Percentiles rank a stretch among this genome's conserved stretches.
These are phyloP conservation scores for Spea multiplicata DNA, from an alignment of 2,113 vertebrate species.

Conservation along the genomic window DNA sequence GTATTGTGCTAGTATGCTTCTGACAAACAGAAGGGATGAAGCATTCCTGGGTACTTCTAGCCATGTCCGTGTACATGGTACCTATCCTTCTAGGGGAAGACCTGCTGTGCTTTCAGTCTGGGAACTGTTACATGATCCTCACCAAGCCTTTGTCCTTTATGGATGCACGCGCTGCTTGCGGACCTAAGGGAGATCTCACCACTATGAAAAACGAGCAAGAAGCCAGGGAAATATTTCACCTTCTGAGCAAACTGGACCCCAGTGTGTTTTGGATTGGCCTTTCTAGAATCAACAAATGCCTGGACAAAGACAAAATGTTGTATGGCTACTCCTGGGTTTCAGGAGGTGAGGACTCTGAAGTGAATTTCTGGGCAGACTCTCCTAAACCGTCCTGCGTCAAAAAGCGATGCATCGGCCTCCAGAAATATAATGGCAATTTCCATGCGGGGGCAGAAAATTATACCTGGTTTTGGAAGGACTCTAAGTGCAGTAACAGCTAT, in stretches of 20 bases:
- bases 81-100: conserved; percentile 1
- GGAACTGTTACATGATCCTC: conserved; percentile 50
- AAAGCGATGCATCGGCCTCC: conserved; percentile 54
- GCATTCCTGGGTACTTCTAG: conserved; percentile 38
- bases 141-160: conserved; percentile 34
- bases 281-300: conserved; percentile 53
- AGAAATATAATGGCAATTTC: background rate
- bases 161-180: conserved; percentile 51
- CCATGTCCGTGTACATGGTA: conserved; percentile 4
- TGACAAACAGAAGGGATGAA: conserved; percentile 37
- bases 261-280: conserved; percentile 66
- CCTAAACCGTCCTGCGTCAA: conserved; percentile 50
- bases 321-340: conserved; percentile 65
- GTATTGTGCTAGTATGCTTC: conserved; percentile 8
- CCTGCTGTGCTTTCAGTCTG: conserved; percentile 10
- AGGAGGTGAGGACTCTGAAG: conserved; percentile 29
- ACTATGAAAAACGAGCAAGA: conserved; percentile 53
- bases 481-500: conserved; percentile 20
- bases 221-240: conserved; percentile 31
- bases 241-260: background rate
- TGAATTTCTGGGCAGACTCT: conserved; percentile 54
- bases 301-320: conserved; percentile 29
- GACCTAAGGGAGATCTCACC: conserved; percentile 52
- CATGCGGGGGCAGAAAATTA: background rate
- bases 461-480: conserved; percentile 44